A percentile compares a stretch with the other conserved stretches of the same genome.
phyloP scores from a whole-genome alignment of 2,888 invertebrate species.

The Colostygia pectinataria region DNA sequence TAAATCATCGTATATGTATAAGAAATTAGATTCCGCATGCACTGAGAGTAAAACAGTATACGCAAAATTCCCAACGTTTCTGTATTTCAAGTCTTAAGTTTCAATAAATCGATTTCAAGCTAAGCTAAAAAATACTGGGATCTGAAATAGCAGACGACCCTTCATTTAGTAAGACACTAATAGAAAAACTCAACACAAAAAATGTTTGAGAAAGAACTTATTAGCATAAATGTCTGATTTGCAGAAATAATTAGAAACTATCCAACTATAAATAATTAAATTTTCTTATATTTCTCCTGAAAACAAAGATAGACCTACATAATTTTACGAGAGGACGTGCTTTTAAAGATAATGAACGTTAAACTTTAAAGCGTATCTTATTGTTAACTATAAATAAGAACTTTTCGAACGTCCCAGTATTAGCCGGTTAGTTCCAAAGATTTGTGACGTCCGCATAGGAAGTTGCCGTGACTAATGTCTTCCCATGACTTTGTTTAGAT shows the following conservation, averaged over 20 bases:
- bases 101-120: too few relatives aligned
- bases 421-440: conserved; percentile 20
- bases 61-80: too few relatives aligned
- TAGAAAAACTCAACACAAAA: conserved; percentile 24
- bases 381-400: background rate
- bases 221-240: conserved; percentile 29
- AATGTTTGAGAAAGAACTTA: conserved; percentile 26
- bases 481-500: conserved; percentile 51
- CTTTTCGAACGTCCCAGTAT: conserved; percentile 11
- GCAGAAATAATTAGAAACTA: conserved; percentile 14
- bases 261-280: conserved; percentile 1
- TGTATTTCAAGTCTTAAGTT: too few relatives aligned
- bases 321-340: too few relatives aligned
- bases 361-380: background rate
- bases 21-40: too few relatives aligned
- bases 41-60: too few relatives aligned
- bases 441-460: conserved; percentile 38
- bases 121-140: too few relatives aligned
- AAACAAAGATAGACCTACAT: too few relatives aligned
- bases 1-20: too few relatives aligned
- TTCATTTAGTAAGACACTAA: conserved; percentile 41
- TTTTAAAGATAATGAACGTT: too few relatives aligned
- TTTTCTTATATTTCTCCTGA: too few relatives aligned
- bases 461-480: conserved; percentile 56
- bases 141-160: conserved; percentile 48